Percentiles rank a stretch among this genome's conserved stretches.
Evolutionary conservation across 2,888 invertebrate genomes (phyloP).

Genomic region (Craniophora ligustri): DNA sequence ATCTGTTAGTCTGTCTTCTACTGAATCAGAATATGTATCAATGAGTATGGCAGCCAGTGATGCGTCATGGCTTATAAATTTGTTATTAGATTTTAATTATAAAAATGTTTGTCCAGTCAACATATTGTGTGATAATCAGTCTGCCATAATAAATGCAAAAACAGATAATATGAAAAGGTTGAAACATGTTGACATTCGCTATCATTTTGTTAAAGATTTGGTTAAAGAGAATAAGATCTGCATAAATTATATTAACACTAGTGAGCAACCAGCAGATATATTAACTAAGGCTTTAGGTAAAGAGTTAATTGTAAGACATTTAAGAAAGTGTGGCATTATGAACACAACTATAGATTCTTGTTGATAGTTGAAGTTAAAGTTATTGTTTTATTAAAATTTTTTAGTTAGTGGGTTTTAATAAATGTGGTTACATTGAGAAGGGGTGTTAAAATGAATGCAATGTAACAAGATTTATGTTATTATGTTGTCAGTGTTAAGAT

Average conservation of each 20-base stretch:
- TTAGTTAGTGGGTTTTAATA: no score
- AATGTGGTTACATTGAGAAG: no score
- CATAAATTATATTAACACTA: not conserved
- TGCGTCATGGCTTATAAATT: conserved; percentile 4
- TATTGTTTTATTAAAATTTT: no score
- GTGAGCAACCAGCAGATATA: not conserved
- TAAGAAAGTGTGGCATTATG: no score
- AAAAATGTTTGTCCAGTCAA: not conserved
- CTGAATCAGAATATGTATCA: conserved; percentile 14
- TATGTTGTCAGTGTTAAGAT: no score
- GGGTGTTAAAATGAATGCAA: no score
- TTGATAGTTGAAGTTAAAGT: no score
- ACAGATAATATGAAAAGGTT: conserved; percentile 11
- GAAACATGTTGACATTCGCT: conserved; percentile 10
- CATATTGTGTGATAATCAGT: conserved; percentile 15
- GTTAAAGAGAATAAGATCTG: not conserved
- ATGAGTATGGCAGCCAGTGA: conserved; percentile 12
- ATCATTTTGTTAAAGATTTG: not conserved
- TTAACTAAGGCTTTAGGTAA: no score
- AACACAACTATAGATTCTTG: no score
- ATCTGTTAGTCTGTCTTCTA: conserved; percentile 9
- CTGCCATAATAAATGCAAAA: conserved; percentile 14
- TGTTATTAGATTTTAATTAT: conserved; percentile 7
- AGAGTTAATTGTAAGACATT: no score
- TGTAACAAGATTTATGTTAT: no score